Conservation (phyloP, 2,113 vertebrate species). For the Mustela nigripes region DNA sequence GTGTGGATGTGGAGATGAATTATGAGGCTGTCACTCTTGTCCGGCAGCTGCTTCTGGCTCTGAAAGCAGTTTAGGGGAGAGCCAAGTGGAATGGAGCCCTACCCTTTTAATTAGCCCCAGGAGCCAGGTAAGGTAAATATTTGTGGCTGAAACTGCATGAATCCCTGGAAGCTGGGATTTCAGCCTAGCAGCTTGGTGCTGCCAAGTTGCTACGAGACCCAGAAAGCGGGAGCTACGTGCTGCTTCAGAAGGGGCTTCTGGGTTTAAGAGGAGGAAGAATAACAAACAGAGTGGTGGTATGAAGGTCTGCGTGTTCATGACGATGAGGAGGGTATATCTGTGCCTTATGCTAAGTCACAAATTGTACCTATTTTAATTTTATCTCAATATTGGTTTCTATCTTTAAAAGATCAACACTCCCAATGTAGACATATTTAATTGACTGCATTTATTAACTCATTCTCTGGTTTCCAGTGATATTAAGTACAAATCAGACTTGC, state of each 20-base stretch:
- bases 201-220: slow-evolving; percentile 58
- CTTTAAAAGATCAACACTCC: background rate
- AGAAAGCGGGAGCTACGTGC: background rate
- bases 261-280: slow-evolving; percentile 11
- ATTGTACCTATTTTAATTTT: slow-evolving; percentile 1
- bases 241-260: background rate
- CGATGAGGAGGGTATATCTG: accelerated
- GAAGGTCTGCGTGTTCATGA: background rate
- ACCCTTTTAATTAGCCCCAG: background rate
- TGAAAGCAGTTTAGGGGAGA: background rate
- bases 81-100: background rate
- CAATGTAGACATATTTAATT: background rate
- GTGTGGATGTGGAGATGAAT: background rate
- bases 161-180: slow-evolving; percentile 24
- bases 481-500: background rate
- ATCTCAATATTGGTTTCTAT: background rate
- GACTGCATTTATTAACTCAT: background rate
- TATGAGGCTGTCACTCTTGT: background rate
- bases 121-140: slow-evolving; percentile 71
- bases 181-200: slow-evolving; percentile 38
- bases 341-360: background rate
- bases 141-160: background rate
- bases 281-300: background rate
- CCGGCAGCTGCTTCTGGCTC: background rate
- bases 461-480: background rate